These are phyloP conservation scores for Phaenicophaeus curvirostris DNA, from an alignment of 2,797 vertebrate species.

Conservation along the genomic window DNA sequence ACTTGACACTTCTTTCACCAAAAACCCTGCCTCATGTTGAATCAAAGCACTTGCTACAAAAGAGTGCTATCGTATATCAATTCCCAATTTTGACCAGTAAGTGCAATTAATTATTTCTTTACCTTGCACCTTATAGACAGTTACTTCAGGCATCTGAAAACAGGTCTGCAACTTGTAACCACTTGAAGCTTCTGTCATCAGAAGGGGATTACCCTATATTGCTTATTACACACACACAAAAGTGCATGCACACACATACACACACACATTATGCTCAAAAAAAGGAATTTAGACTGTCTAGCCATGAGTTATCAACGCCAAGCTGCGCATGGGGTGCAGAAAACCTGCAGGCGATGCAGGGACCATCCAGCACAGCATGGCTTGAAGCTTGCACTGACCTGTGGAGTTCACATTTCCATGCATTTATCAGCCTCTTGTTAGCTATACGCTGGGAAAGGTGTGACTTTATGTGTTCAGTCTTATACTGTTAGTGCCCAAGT, in stretches of 20 bases:
- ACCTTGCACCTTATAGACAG: constrained; percentile 59
- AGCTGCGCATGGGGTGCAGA: constrained; percentile 64
- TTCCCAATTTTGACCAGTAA: constrained; percentile 26
- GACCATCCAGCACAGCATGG: neutral
- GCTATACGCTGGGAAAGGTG: neutral
- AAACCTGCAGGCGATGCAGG: neutral
- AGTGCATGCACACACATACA: neutral
- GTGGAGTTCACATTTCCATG: neutral
- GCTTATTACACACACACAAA: neutral
- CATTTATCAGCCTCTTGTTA: neutral
- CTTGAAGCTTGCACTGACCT: neutral
- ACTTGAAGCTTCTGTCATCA: constrained; percentile 77
- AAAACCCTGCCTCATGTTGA: neutral
- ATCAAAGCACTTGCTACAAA: constrained; percentile 36
- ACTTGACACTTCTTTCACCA: constrained; percentile 30
- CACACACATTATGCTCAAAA: neutral
- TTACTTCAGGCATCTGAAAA: constrained; percentile 54
- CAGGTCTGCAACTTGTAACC: constrained; percentile 72
- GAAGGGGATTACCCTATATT: constrained; percentile 64
- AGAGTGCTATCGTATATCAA: neutral
- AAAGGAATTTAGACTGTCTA: constrained; percentile 21
- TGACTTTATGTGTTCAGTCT: neutral
- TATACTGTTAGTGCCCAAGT: neutral
- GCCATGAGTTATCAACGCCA: constrained; percentile 75
- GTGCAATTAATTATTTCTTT: constrained; percentile 62